Conservation (phyloP, 2,113 vertebrate species). For the Centrocercus urophasianus region DNA sequence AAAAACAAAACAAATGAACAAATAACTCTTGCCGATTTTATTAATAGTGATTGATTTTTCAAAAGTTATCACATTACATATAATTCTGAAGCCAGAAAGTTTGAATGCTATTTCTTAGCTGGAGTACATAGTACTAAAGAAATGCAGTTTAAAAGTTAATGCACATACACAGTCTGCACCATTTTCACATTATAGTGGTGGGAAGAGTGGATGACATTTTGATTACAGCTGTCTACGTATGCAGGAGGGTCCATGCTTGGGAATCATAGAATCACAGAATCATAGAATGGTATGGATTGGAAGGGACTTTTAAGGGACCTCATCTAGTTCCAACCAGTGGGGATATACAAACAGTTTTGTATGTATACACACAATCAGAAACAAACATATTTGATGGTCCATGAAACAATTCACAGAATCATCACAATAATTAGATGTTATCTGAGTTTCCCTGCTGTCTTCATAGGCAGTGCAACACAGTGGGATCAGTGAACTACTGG, state of each 20-base stretch:
- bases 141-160: background rate
- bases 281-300: no score
- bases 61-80: background rate
- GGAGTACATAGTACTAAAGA: background rate
- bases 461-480: background rate
- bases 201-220: background rate
- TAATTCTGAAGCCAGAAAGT: background rate
- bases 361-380: background rate
- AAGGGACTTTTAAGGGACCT: no score
- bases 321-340: background rate
- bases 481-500: background rate
- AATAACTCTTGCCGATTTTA: background rate
- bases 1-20: background rate
- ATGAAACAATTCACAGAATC: background rate
- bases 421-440: background rate
- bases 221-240: background rate
- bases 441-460: background rate
- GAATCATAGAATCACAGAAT: background rate
- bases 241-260: background rate
- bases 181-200: background rate
- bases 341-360: background rate
- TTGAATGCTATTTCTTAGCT: background rate
- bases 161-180: background rate
- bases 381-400: background rate
- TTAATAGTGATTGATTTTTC: background rate